phyloP scores from a whole-genome alignment of 2,113 vertebrate species.

The Labeo catla region DNA sequence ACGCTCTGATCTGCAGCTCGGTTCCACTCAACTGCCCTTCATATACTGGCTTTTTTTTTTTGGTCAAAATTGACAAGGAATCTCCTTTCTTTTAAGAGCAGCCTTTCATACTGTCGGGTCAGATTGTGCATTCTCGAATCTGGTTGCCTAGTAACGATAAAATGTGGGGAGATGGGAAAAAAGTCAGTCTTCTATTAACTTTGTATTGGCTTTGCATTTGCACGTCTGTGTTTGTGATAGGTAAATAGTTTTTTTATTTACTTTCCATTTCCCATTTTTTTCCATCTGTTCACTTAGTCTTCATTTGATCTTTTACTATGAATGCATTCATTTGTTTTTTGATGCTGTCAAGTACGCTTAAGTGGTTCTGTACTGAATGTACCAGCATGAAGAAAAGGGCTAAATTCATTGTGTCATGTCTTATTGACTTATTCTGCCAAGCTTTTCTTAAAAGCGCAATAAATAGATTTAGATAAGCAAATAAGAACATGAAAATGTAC shows the following conservation, averaged over 20 bases:
- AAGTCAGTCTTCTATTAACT: constrained; percentile 62
- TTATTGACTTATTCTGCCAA: background rate
- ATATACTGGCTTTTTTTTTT: constrained; percentile 48
- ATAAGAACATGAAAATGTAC: background rate
- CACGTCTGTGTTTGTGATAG: background rate
- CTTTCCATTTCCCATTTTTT: background rate
- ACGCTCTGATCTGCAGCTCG: constrained; percentile 58
- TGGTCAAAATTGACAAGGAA: constrained; percentile 45
- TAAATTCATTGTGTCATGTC: background rate
- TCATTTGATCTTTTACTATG: background rate
- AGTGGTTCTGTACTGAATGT: background rate
- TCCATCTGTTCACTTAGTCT: background rate
- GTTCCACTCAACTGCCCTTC: constrained; percentile 62
- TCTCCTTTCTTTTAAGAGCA: constrained; percentile 50
- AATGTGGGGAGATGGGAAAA: constrained; percentile 43
- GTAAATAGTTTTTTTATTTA: constrained; percentile 6
- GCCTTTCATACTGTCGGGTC: constrained; percentile 59
- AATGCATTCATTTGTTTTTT: background rate
- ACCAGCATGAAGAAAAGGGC: background rate
- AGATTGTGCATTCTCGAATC: constrained; percentile 62
- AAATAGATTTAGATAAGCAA: background rate
- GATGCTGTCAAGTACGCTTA: background rate
- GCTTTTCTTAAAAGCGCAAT: background rate
- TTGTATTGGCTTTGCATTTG: constrained; percentile 48
- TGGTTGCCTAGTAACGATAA: constrained; percentile 77